Percentiles rank a stretch among this genome's conserved stretches.
These are phyloP conservation scores for Chelidonichthys spinosus DNA, from an alignment of 2,797 vertebrate species.

Conservation along the genomic window DNA sequence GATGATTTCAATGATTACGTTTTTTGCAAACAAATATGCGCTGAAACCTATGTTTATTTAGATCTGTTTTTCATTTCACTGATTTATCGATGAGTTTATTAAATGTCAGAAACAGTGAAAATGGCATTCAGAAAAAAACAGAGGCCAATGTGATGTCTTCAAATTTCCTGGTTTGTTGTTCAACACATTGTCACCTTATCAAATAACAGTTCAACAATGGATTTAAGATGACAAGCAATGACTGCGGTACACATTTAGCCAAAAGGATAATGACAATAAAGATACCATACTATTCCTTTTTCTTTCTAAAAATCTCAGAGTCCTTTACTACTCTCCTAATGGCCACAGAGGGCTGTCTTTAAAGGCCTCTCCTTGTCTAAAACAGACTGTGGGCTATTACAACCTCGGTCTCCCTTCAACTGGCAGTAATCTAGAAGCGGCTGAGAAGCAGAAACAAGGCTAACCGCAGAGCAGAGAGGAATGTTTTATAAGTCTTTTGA, in stretches of 20 bases:
- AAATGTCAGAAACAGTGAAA: not conserved
- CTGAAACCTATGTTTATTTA: not conserved
- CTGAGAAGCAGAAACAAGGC: conserved; percentile 58
- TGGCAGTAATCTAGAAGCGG: conserved; percentile 69
- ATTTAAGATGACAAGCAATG: not conserved
- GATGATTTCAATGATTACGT: not conserved
- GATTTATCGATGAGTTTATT: not conserved
- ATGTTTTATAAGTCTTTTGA: conserved; percentile 67
- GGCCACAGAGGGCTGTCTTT: conserved; percentile 48
- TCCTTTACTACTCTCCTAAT: conserved; percentile 46
- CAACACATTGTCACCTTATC: not conserved
- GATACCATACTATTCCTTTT: conserved; percentile 17
- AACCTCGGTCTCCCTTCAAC: conserved; percentile 66
- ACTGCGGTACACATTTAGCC: not conserved
- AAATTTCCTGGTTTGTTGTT: not conserved
- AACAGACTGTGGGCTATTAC: conserved; percentile 68
- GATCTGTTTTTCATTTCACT: too few species aligned
- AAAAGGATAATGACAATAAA: conserved; percentile 16
- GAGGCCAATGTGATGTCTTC: not conserved
- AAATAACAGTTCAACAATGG: not conserved
- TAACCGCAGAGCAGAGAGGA: conserved; percentile 63
- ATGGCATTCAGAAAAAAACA: not conserved
- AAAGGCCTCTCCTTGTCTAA: conserved; percentile 58
- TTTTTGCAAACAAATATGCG: not conserved
- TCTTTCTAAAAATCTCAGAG: conserved; percentile 30